Conservation (phyloP, 1,140 invertebrate genomes). For the Sitobion miscanthi region DNA sequence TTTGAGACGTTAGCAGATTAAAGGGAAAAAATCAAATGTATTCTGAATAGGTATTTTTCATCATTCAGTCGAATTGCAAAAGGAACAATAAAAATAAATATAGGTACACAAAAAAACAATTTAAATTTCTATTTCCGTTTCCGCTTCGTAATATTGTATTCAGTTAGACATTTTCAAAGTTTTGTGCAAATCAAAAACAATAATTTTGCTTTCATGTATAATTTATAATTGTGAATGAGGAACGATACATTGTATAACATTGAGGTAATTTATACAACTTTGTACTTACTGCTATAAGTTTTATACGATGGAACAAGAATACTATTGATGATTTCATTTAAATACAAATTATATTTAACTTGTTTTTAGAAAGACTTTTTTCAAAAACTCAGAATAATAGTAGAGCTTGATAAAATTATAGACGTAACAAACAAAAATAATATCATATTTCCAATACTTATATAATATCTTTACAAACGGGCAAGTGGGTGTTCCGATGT, state of each 20-base stretch:
- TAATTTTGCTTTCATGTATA: neutral
- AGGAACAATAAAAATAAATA: constrained; percentile 34
- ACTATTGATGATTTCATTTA: neutral
- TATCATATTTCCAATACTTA: neutral
- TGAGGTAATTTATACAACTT: neutral
- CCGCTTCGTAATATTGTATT: neutral
- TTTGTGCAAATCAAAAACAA: neutral
- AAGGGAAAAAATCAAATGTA: neutral
- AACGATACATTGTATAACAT: too few species aligned
- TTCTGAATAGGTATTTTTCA: constrained; percentile 39
- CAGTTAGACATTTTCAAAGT: neutral
- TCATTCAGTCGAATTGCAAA: neutral
- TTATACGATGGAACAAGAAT: neutral
- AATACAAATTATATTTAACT: neutral
- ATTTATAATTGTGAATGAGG: neutral
- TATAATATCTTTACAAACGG: neutral
- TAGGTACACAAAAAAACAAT: neutral
- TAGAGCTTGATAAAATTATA: neutral
- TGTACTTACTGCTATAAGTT: neutral
- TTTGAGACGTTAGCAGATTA: neutral
- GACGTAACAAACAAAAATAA: neutral
- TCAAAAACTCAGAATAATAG: neutral
- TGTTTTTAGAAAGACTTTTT: neutral
- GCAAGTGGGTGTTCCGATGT: neutral
- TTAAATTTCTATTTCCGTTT: constrained; percentile 5